Evolutionary conservation across 2,113 vertebrate species (phyloP).

Genomic region (Stegostoma tigrinum): DNA sequence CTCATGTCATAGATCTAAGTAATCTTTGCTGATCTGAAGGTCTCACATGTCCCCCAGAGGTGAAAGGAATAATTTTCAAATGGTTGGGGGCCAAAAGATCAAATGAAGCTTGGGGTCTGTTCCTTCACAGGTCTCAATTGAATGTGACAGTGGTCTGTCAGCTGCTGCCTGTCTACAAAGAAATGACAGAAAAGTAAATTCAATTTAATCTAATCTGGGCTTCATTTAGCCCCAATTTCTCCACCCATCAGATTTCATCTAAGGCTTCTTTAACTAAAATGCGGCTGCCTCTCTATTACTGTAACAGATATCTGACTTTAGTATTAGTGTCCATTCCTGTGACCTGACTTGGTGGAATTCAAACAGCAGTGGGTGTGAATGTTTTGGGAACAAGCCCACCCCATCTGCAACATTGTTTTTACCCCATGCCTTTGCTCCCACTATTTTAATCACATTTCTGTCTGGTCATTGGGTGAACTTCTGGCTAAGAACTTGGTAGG

Average conservation of each 20-base stretch:
- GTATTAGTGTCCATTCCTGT: background rate
- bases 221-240: background rate
- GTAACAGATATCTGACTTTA: background rate
- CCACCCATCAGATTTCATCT: background rate
- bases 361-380: background rate
- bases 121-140: background rate
- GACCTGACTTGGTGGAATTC: background rate
- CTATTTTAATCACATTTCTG: background rate
- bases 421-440: background rate
- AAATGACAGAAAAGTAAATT: background rate
- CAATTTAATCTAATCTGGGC: background rate
- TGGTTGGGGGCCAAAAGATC: background rate
- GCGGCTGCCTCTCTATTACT: background rate
- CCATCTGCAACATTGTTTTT: background rate
- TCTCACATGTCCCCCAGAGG: background rate
- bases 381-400: rapidly evolving
- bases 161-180: background rate
- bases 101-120: background rate
- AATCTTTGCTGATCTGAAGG: background rate
- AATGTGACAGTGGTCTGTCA: background rate
- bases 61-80: background rate
- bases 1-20: background rate
- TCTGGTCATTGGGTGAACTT: background rate
- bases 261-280: background rate
- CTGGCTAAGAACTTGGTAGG: background rate